phyloP scores from a whole-genome alignment of 2,797 vertebrate genomes.

The Cirrhinus mrigala region DNA sequence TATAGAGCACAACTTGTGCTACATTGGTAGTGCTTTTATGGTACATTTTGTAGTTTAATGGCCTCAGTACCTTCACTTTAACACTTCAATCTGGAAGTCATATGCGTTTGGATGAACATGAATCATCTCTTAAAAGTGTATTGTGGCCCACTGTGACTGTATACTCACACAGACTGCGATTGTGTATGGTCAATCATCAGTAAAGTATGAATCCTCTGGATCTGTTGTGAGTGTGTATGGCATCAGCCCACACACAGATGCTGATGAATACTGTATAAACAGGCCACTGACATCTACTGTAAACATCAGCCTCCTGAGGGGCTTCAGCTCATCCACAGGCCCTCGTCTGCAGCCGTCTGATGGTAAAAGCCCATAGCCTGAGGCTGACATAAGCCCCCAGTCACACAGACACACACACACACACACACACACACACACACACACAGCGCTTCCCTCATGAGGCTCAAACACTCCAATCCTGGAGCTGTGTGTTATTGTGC shows the following conservation, averaged over 20 bases:
- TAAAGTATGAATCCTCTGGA: background rate
- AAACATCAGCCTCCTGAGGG: slow-evolving; percentile 44
- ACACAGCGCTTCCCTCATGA: slow-evolving; percentile 7
- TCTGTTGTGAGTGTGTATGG: background rate
- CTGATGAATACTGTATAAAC: slow-evolving; percentile 50
- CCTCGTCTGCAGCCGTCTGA: slow-evolving; percentile 68
- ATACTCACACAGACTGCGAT: background rate
- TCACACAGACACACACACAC: slow-evolving; percentile 41
- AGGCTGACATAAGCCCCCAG: slow-evolving; percentile 69
- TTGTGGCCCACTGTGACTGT: background rate
- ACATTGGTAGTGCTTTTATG: background rate
- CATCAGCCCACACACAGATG: slow-evolving; percentile 12
- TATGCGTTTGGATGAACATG: background rate
- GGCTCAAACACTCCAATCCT: slow-evolving; percentile 40
- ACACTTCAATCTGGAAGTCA: background rate
- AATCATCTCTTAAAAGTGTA: background rate
- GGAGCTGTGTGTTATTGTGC: slow-evolving; percentile 26
- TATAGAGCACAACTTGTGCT: background rate
- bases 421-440: slow-evolving; percentile 28
- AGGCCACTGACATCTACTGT: background rate
- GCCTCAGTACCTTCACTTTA: background rate
- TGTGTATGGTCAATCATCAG: background rate
- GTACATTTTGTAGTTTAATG: background rate
- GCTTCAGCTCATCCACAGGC: slow-evolving; percentile 28
- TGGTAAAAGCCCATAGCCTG: slow-evolving; percentile 79